Evolutionary conservation across 1,140 invertebrate species (phyloP).

Genomic region (Achatina immaculata): DNA sequence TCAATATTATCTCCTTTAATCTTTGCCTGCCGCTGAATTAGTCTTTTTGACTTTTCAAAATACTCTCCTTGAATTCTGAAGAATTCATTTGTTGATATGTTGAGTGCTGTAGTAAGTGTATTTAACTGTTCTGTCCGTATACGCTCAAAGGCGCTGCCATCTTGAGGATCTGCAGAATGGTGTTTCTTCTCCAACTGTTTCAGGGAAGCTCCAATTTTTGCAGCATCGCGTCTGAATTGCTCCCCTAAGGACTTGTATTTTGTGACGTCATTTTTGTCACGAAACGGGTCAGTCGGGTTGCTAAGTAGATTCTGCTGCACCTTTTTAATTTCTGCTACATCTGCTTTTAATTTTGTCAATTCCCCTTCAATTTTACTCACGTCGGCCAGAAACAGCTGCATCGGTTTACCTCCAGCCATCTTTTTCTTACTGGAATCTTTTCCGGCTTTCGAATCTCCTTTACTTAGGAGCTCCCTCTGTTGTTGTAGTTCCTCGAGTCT

Average conservation of each 20-base stretch:
- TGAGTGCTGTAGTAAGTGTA: slow-evolving; percentile 47
- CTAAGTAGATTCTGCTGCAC: slow-evolving; percentile 49
- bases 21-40: slow-evolving; percentile 43
- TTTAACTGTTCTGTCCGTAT: slow-evolving; percentile 51
- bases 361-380: slow-evolving; percentile 48
- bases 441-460: slow-evolving; percentile 43
- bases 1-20: slow-evolving; percentile 38
- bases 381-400: slow-evolving; percentile 45
- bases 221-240: slow-evolving; percentile 32
- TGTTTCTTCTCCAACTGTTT: slow-evolving; percentile 48
- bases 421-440: slow-evolving; percentile 38
- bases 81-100: slow-evolving; percentile 51
- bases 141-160: slow-evolving; percentile 44
- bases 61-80: slow-evolving; percentile 54
- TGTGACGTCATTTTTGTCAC: slow-evolving; percentile 27
- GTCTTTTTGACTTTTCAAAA: slow-evolving; percentile 53
- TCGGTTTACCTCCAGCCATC: slow-evolving; percentile 39
- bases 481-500: slow-evolving; percentile 51
- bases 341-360: slow-evolving; percentile 43
- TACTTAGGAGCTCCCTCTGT: slow-evolving; percentile 46
- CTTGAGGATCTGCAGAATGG: slow-evolving; percentile 31
- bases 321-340: slow-evolving; percentile 49
- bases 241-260: slow-evolving; percentile 42
- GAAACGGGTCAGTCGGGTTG: slow-evolving; percentile 49
- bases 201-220: slow-evolving; percentile 41